These are phyloP conservation scores for Parus major DNA, from an alignment of 2,113 vertebrate species.

Conservation along the genomic window DNA sequence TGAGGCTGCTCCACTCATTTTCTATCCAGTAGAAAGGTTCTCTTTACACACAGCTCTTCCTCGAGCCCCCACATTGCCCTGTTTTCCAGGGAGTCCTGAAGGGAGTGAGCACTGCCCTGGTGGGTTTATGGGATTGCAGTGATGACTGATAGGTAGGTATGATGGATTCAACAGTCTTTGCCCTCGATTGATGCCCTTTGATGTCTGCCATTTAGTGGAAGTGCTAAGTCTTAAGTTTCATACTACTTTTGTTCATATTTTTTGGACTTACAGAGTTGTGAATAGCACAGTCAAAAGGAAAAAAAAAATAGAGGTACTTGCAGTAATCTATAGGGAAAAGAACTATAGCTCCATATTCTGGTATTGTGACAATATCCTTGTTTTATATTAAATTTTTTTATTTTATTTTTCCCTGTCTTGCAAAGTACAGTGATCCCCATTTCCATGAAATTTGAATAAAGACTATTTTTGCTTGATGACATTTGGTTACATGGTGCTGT, in stretches of 20 bases:
- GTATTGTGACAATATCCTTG: slow-evolving; percentile 84
- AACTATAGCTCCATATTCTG: slow-evolving; percentile 78
- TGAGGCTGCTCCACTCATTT: slow-evolving; percentile 47
- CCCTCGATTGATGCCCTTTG: slow-evolving; percentile 70
- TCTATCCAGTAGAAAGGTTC: neutral
- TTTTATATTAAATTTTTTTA: slow-evolving; percentile 82
- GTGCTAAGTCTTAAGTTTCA: slow-evolving; percentile 80
- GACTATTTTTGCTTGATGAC: slow-evolving; percentile 84
- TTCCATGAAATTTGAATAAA: slow-evolving; percentile 87
- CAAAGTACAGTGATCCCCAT: slow-evolving; percentile 80
- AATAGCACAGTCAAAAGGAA: slow-evolving; percentile 74
- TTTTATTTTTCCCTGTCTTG: slow-evolving; percentile 79
- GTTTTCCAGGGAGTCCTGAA: slow-evolving; percentile 50
- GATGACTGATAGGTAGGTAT: slow-evolving; percentile 73
- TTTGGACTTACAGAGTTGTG: slow-evolving; percentile 75
- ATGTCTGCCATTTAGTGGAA: slow-evolving; percentile 81
- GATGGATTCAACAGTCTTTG: slow-evolving; percentile 63
- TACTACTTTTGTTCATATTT: slow-evolving; percentile 73
- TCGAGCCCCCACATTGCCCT: slow-evolving; percentile 9
- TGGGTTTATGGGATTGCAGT: slow-evolving; percentile 55
- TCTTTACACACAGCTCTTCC: slow-evolving; percentile 24
- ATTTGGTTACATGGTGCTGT: slow-evolving; percentile 51
- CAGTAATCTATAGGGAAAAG: slow-evolving; percentile 75
- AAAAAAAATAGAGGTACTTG: slow-evolving; percentile 57
- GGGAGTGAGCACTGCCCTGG: slow-evolving; percentile 23